Evolutionary conservation across 2,888 invertebrate genomes (phyloP), one percentile per base, ranked within the genome.

Genomic region (Philaethria dido): DNA sequence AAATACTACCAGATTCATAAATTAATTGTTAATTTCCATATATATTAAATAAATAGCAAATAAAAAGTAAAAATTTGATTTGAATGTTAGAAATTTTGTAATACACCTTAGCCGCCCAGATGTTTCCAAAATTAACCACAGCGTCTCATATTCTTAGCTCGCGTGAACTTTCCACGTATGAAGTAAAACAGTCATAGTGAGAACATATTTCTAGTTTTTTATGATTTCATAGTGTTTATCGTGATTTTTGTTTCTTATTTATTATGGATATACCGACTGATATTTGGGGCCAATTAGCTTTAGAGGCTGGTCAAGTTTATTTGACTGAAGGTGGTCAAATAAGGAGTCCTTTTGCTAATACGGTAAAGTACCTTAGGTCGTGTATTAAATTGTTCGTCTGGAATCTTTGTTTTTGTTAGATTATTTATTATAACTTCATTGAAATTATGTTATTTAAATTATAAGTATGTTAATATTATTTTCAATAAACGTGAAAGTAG

Each of bases 271-370:
- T 95, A 75, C 93, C 94, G 57, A 94, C 95, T 64, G 96, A 97
- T 93, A 96, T 98, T 80, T 97, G 97, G 97, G 97, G 97, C 60
- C 97, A 98, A 87, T 92, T 98, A 79, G 97, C 97, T 70, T 93
- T 97, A 69, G 97, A 98, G 88, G 96, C 97, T 64, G 96, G 96
- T 77, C 97, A 97, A 89, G 96, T 97, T 73, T 97, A 97, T 88
- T 93, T 97, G 74, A 95, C 95, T 47, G 97, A 97, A 88, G 96
- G 96, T 72, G 96, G 96, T 68, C 94, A 94, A 76, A 91, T 95
- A 77, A 94, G 96, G 82, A 97, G 97, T 86, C 97, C 96, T 71
- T 97, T 97, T 84, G 96, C 96, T 68, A 94, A 94, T 86, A 97
- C 97, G 95, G 97, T 97, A 96, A 93, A 22, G 69, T 66, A 39